A percentile compares a stretch with the other conserved stretches of the same genome.
These are phyloP conservation scores for Siniperca obscura DNA, from an alignment of 2,797 vertebrate species.

Conservation along the genomic window DNA sequence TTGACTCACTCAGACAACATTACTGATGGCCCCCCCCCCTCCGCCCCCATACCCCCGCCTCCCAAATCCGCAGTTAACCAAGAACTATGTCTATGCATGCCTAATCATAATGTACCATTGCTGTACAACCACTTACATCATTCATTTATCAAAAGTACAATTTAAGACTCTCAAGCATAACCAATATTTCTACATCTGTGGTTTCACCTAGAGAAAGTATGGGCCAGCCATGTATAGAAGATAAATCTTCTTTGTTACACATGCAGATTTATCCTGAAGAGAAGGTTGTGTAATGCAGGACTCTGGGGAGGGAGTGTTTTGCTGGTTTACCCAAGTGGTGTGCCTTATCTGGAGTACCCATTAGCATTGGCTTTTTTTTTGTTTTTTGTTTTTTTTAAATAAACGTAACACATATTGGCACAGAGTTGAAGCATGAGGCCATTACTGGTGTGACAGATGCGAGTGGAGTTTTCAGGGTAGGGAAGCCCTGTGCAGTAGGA, in stretches of 20 bases:
- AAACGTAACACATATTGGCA: constrained; percentile 41
- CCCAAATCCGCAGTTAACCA: constrained; percentile 31
- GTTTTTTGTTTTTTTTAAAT: constrained; percentile 10
- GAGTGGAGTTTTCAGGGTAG: constrained; percentile 33
- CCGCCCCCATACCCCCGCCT: not conserved
- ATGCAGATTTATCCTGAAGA: constrained; percentile 44
- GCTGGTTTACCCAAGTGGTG: constrained; percentile 64
- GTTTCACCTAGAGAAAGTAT: not conserved
- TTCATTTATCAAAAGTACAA: constrained; percentile 5
- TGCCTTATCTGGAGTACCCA: constrained; percentile 45
- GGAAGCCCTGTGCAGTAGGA: constrained; percentile 48
- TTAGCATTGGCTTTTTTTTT: constrained; percentile 25
- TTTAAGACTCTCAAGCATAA: constrained; percentile 2
- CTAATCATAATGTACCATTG: not conserved
- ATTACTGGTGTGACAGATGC: constrained; percentile 30
- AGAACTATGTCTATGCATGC: constrained; percentile 2
- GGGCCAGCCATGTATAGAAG: not conserved
- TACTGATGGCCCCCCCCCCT: not conserved
- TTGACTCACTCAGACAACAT: constrained; percentile 44
- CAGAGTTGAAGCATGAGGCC: constrained; percentile 22
- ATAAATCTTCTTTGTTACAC: constrained; percentile 25
- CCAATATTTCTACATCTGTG: not conserved
- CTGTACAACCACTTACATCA: not conserved
- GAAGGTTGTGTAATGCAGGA: constrained; percentile 44
- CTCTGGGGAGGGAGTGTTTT: constrained; percentile 73